Evolutionary conservation across 2,888 invertebrate species (phyloP).

Genomic region (Rutpela maculata): DNA sequence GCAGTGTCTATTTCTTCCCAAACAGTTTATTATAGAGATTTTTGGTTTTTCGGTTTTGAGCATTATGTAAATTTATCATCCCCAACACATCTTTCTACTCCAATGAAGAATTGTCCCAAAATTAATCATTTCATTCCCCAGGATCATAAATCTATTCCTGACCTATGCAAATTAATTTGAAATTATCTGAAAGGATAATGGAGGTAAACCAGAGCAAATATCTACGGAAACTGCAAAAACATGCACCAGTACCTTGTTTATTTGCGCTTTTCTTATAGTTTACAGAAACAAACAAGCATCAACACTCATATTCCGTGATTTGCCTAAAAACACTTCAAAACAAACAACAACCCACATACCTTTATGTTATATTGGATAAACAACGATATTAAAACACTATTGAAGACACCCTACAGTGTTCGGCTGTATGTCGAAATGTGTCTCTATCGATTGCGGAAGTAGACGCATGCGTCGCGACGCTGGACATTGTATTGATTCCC

Average conservation of each 20-base stretch:
- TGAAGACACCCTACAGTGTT: slow-evolving; percentile 62
- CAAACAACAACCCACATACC: slow-evolving; percentile 52
- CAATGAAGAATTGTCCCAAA: too few relatives aligned
- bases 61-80: too few relatives aligned
- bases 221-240: neutral
- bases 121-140: too few relatives aligned
- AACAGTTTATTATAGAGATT: too few relatives aligned
- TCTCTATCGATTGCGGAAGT: slow-evolving; percentile 64
- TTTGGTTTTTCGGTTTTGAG: too few relatives aligned
- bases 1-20: too few relatives aligned
- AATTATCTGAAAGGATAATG: too few relatives aligned
- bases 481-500: slow-evolving; percentile 63
- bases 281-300: slow-evolving; percentile 15
- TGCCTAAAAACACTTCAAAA: slow-evolving; percentile 31
- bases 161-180: too few relatives aligned
- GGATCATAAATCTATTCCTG: too few relatives aligned
- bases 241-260: slow-evolving; percentile 19
- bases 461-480: slow-evolving; percentile 68
- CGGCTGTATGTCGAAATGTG: slow-evolving; percentile 64
- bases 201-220: neutral
- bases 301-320: neutral
- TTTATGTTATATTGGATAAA: slow-evolving; percentile 50
- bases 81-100: too few relatives aligned
- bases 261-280: neutral
- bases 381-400: slow-evolving; percentile 57